A percentile compares a stretch with the other conserved stretches of the same genome.
Conservation (phyloP, 37 sponge, comb jelly and placozoan species). For the Petrosia ficiformis region DNA sequence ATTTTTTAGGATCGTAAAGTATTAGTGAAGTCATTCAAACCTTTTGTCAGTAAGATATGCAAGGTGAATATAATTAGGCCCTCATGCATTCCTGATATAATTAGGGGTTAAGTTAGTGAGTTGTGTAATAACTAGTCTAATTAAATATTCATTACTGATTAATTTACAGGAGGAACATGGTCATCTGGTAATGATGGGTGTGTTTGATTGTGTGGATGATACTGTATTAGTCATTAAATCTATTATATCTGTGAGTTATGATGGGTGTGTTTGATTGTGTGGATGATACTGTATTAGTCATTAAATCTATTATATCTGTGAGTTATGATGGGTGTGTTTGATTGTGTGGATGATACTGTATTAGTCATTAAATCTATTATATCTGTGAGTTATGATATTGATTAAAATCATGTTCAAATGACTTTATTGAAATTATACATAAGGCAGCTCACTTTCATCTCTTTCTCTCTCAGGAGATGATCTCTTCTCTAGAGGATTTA, state of each 20-base stretch:
- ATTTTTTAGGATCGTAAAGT: conserved; percentile 78
- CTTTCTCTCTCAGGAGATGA: conserved; percentile 58
- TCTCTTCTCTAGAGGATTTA: conserved; percentile 52
- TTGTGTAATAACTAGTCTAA: too few relatives aligned
- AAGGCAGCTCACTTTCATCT: too few relatives aligned
- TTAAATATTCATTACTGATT: neutral
- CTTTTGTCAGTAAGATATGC: conserved; percentile 84
- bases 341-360: conserved; percentile 93
- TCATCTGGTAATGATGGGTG: conserved; percentile 73
- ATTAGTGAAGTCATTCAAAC: conserved; percentile 86
- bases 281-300: conserved; percentile 93
- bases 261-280: too few relatives aligned
- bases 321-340: conserved; percentile 83
- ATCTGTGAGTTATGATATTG: conserved; percentile 46
- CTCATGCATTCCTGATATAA: too few relatives aligned
- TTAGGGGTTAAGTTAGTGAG: too few relatives aligned
- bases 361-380: conserved; percentile 78
- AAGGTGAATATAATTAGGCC: conserved; percentile 24
- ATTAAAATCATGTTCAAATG: conserved; percentile 1
- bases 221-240: conserved; percentile 88
- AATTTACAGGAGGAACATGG: conserved; percentile 80
- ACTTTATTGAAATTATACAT: too few relatives aligned
- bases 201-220: conserved; percentile 96
- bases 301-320: conserved; percentile 72
- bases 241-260: conserved; percentile 65